Evolutionary conservation across 1,140 invertebrate species (phyloP), one percentile per base, ranked within the genome.

Genomic region (Mamestra configurata): DNA sequence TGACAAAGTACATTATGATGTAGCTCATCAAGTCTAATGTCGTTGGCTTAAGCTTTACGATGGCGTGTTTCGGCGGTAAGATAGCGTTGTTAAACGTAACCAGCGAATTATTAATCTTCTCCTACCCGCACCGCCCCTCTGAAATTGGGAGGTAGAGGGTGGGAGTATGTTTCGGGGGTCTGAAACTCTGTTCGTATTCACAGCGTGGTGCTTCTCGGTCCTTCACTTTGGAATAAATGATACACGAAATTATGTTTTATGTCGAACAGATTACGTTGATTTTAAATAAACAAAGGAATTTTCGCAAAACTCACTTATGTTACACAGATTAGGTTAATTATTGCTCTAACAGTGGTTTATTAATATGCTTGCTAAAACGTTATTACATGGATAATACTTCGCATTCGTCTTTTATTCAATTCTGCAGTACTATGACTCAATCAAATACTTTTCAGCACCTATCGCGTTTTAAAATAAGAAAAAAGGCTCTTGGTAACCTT

Each of bases 101-200:
- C 78, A 79, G 37, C 55, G 57, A 79, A 73, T 79, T 70, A 73
- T 73, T 51, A 64, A 79, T 72, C 70, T 73, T 51, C 78, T 57
- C 57, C 57, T 10, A 57, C 59, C 66, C 55, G 37, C 68, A 11
- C 43, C 49, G 11, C 59, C 3, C 13, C 55, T 40, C 40, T 7
- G 15, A 24, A 53, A 79, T 35, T 43, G n/a, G 55, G 68, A 57
- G 27, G n/a, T 35, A 24, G 46, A 64, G 78, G 68, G 46, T 51
- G 31, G 13, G n/a, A 51, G 68, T 73, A 37, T 31, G 57, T 61
- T 79, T 79, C 24, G 78, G 57, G 24, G 78, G 27, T 79, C 70
- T 27, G 31, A 64, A 64, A 77, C 27, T 37, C 46, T 73, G 70
- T 55, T 64, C 59, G 51, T 24, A 46, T 71, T 71, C 57, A 46